phyloP scores from a whole-genome alignment of 2,888 invertebrate genomes.

The Rhimphoctona megacephalus region DNA sequence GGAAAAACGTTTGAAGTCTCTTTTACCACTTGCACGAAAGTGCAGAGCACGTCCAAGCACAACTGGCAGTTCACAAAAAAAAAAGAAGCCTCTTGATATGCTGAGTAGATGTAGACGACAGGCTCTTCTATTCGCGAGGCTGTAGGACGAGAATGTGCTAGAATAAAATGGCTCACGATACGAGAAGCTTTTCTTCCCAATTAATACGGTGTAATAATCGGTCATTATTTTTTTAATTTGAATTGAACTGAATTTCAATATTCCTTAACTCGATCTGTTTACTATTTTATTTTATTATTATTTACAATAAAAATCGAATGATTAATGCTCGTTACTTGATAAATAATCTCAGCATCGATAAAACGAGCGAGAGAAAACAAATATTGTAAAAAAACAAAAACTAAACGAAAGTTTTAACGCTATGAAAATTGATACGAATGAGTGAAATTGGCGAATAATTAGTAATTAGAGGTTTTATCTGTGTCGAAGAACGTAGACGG shows the following conservation, averaged over 20 bases:
- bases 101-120: not conserved
- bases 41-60: not conserved
- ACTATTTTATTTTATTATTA: not conserved
- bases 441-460: constrained; percentile 9
- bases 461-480: constrained; percentile 1
- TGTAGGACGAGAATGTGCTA: not conserved
- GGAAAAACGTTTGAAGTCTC: constrained; percentile 32
- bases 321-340: not conserved
- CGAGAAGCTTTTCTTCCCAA: constrained; percentile 5
- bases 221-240: not conserved
- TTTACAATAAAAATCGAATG: not conserved
- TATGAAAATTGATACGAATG: not conserved
- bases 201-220: not conserved
- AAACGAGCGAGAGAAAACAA: not conserved
- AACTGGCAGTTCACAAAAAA: constrained; percentile 9
- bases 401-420: not conserved
- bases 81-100: constrained; percentile 7
- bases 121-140: constrained; percentile 6
- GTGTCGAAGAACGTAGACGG: not conserved
- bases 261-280: not conserved
- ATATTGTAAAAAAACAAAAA: not conserved
- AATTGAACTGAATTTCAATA: not conserved
- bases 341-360: not conserved
- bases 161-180: constrained; percentile 8
- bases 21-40: constrained; percentile 44